Evolutionary conservation across 2,888 invertebrate genomes (phyloP).

Genomic region (Miltochrista miniata): DNA sequence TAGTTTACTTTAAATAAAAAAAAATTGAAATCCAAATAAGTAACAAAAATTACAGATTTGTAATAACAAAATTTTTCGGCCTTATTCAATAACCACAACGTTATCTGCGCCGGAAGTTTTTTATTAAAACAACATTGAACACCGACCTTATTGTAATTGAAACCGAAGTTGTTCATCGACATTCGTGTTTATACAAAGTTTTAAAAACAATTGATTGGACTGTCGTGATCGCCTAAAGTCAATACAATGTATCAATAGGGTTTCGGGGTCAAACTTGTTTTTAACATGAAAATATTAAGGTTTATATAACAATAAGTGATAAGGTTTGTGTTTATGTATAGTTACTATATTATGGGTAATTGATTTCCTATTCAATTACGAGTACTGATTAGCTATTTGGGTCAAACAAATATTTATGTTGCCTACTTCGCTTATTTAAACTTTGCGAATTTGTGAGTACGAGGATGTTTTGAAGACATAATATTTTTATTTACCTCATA

Average conservation of each 20-base stretch:
- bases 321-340: background rate
- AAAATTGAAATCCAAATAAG: no score
- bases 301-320: conserved; percentile 3
- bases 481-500: no score
- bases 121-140: background rate
- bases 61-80: no score
- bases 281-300: background rate
- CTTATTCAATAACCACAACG: no score
- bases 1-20: no score
- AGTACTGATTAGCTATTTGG: background rate
- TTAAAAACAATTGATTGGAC: background rate
- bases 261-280: background rate
- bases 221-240: background rate
- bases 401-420: conserved; percentile 1
- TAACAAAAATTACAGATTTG: no score
- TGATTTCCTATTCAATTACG: background rate
- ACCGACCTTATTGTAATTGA: background rate
- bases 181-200: background rate
- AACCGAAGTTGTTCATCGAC: background rate
- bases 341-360: background rate
- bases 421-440: background rate
- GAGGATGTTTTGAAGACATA: no score
- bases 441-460: background rate
- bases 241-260: background rate
- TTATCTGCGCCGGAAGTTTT: no score